phyloP scores from a whole-genome alignment of 1,140 invertebrate genomes.

The Cydia splendana region DNA sequence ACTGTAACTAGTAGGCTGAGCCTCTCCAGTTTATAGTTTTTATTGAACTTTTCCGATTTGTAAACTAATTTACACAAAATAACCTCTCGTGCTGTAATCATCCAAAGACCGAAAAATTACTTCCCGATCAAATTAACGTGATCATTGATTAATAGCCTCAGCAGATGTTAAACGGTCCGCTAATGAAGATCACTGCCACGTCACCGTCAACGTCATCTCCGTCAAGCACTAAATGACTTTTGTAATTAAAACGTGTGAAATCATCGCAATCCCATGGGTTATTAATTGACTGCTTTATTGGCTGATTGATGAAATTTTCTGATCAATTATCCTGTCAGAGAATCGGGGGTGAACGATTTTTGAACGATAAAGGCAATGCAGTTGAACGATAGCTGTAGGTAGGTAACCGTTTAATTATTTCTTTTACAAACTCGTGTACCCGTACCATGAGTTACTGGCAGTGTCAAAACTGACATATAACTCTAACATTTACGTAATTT shows the following conservation, averaged over 20 bases:
- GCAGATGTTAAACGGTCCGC: conserved; percentile 19
- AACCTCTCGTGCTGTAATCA: background rate
- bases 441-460: too few species aligned
- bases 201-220: conserved; percentile 5
- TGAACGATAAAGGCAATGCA: background rate
- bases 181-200: conserved; percentile 24
- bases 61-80: background rate
- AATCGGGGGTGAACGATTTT: background rate
- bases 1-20: too few species aligned
- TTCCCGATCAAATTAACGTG: background rate
- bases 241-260: conserved; percentile 21
- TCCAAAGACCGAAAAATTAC: conserved; percentile 11
- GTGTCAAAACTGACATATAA: too few species aligned
- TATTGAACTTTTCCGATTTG: too few species aligned
- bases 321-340: background rate
- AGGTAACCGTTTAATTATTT: too few species aligned
- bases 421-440: too few species aligned
- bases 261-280: conserved; percentile 1
- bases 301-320: conserved; percentile 7
- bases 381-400: background rate
- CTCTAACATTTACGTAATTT: too few species aligned
- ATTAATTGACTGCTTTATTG: background rate
- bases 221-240: conserved; percentile 24
- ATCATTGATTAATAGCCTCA: conserved; percentile 19
- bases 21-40: too few species aligned